Percentiles rank a stretch among this genome's conserved stretches.
phyloP scores from a whole-genome alignment of 2,797 vertebrate genomes.

The Hephaestus fuliginosus region DNA sequence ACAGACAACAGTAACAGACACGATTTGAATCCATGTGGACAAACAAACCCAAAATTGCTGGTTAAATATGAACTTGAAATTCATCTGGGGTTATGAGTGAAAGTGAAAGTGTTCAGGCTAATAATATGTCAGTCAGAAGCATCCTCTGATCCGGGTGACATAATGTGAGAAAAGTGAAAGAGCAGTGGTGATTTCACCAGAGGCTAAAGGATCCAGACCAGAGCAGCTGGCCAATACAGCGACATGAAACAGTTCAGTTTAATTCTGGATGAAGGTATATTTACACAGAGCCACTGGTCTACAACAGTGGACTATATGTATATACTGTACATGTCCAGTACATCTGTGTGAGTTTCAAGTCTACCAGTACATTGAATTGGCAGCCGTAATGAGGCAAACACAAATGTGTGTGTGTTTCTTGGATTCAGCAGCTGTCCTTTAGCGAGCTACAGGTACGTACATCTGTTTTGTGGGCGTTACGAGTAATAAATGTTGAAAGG shows the following conservation, averaged over 20 bases:
- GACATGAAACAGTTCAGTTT: neutral
- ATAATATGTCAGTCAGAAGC: conserved; percentile 17
- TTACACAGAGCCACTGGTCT: neutral
- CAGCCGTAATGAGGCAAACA: conserved; percentile 4
- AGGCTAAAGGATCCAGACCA: neutral
- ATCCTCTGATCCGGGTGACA: neutral
- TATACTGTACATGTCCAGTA: neutral
- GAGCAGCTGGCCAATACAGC: neutral
- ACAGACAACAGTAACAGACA: neutral
- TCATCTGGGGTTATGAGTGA: neutral
- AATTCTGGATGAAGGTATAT: neutral
- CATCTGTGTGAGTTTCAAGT: neutral
- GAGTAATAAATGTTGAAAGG: conserved; percentile 11
- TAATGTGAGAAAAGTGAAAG: conserved; percentile 23
- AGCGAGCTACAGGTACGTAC: neutral
- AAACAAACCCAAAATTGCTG: neutral
- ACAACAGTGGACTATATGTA: neutral
- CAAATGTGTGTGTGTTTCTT: neutral
- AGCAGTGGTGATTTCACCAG: conserved; percentile 10
- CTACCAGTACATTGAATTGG: neutral
- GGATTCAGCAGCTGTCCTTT: conserved; percentile 28
- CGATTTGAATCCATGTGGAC: neutral
- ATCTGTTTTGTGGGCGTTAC: conserved; percentile 35
- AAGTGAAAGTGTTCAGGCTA: conserved; percentile 1
- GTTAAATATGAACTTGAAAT: conserved; percentile 5